phyloP scores from a whole-genome alignment of 2,797 vertebrate genomes.

The Crypturellus tataupa region DNA sequence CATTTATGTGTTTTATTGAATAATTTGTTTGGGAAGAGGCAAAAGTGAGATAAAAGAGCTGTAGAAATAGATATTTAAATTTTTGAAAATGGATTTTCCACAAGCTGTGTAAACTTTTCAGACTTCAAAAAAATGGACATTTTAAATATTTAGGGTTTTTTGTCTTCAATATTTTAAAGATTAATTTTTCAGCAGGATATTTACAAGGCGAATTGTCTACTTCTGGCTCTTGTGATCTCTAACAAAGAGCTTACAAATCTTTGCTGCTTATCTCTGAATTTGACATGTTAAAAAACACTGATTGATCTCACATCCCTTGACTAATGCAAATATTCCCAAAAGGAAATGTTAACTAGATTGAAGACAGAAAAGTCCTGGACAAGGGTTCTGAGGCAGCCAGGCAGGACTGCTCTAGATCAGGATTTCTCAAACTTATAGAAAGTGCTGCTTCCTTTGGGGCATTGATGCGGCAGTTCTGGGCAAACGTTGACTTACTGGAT shows the following conservation, averaged over 20 bases:
- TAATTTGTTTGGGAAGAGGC: background rate
- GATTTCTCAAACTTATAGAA: background rate
- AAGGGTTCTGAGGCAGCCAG: background rate
- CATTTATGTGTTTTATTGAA: conserved; percentile 51
- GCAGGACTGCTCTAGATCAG: background rate
- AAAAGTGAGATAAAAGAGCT: conserved; percentile 50
- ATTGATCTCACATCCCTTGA: background rate
- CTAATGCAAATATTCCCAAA: background rate
- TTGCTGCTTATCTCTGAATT: background rate
- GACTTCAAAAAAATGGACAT: background rate
- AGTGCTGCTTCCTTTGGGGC: background rate
- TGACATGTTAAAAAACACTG: background rate
- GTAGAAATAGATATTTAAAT: conserved; percentile 30
- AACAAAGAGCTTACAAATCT: background rate
- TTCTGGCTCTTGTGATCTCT: background rate
- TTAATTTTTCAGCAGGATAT: background rate
- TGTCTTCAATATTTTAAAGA: background rate
- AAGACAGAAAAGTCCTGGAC: background rate
- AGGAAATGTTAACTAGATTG: background rate
- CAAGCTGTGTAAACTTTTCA: conserved; percentile 1
- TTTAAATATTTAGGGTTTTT: background rate
- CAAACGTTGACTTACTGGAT: no score
- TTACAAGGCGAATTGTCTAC: background rate
- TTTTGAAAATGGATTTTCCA: conserved; percentile 36
- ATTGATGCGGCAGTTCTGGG: background rate